These are phyloP conservation scores for Nephrotoma flavescens DNA, from an alignment of 2,888 invertebrate genomes.

Conservation along the genomic window DNA sequence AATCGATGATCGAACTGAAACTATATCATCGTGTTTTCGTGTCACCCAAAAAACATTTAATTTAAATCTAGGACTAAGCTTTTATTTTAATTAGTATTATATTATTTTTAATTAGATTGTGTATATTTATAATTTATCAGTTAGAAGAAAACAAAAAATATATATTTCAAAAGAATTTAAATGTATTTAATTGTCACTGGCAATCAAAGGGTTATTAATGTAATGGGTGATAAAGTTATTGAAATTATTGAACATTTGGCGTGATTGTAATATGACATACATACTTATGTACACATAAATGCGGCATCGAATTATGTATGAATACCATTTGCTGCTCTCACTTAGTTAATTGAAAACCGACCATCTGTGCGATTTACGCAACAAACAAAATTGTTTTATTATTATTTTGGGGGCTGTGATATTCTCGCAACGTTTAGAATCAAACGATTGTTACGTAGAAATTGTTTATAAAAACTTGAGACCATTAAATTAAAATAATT, in stretches of 20 bases:
- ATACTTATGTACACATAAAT: not conserved
- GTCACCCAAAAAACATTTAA: not conserved
- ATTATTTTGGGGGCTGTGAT: not conserved
- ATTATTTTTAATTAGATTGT: not conserved
- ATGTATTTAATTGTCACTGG: not conserved
- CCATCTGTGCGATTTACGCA: not conserved
- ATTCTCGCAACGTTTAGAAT: not conserved
- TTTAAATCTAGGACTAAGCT: not conserved
- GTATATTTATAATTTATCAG: not conserved
- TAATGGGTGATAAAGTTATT: not conserved
- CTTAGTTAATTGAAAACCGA: not conserved
- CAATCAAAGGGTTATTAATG: not conserved
- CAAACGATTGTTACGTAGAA: not conserved
- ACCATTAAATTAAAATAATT: not conserved
- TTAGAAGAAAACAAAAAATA: not conserved
- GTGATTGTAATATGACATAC: not conserved
- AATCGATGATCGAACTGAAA: not conserved
- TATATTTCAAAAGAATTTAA: not conserved
- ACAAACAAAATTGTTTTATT: not conserved
- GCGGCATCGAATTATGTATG: not conserved
- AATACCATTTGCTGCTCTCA: not conserved
- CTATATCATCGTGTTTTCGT: not conserved
- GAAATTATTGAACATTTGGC: not conserved
- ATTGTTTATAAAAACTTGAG: not conserved
- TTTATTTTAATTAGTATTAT: not conserved